Percentiles rank a stretch among this genome's conserved stretches.
These are phyloP conservation scores for Cotesia typhae DNA, from an alignment of 1,140 invertebrate genomes.

Conservation along the genomic window DNA sequence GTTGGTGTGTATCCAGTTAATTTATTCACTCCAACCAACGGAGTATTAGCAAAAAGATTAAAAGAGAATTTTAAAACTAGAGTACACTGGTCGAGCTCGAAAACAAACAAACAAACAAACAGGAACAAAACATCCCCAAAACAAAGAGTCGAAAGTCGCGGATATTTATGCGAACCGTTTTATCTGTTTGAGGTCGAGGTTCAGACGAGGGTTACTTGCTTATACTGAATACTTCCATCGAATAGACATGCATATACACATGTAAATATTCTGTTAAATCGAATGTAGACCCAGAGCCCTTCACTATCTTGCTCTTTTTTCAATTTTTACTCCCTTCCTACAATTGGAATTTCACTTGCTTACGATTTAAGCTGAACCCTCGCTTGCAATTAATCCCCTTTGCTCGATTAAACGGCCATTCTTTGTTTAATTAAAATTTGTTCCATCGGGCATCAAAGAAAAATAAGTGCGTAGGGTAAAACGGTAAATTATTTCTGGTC, in stretches of 20 bases:
- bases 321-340: conserved; percentile 45
- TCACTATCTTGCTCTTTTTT: conserved; percentile 6
- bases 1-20: conserved; percentile 39
- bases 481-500: too few species aligned
- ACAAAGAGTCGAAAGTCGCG: conserved; percentile 22
- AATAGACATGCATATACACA: conserved; percentile 11
- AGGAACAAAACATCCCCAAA: conserved; percentile 17
- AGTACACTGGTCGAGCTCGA: not conserved
- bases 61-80: conserved; percentile 20
- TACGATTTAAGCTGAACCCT: conserved; percentile 37
- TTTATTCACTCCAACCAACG: conserved; percentile 45
- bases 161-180: conserved; percentile 42
- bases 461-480: too few species aligned
- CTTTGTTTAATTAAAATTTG: conserved; percentile 58
- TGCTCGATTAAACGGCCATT: conserved; percentile 58
- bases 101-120: not conserved
- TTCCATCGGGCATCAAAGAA: conserved; percentile 45
- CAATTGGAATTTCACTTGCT: too few species aligned
- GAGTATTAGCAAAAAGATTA: conserved; percentile 28
- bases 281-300: not conserved
- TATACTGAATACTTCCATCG: not conserved
- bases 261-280: conserved; percentile 3
- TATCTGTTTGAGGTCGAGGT: conserved; percentile 30
- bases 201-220: not conserved
- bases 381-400: conserved; percentile 53